These are phyloP conservation scores for Colossoma macropomum DNA, from an alignment of 2,113 vertebrate species.

Conservation along the genomic window DNA sequence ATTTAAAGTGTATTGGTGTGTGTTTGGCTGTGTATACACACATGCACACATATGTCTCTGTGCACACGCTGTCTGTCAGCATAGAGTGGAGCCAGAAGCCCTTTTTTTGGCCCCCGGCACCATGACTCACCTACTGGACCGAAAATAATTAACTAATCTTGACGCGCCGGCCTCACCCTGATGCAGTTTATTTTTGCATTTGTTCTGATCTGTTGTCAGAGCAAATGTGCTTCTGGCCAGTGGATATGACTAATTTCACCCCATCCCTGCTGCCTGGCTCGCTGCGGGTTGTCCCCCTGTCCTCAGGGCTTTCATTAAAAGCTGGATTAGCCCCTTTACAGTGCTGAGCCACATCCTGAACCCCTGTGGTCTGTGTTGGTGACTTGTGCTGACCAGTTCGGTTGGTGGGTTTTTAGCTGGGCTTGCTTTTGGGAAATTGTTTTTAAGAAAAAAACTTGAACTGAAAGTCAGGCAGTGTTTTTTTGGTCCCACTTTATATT, in stretches of 20 bases:
- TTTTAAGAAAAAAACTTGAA: no score
- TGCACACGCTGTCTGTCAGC: neutral
- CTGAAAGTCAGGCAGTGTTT: no score
- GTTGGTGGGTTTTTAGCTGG: neutral
- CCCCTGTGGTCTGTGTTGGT: neutral
- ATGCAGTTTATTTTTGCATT: conserved; percentile 45
- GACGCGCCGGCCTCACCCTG: neutral
- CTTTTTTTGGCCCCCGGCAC: conserved; percentile 4
- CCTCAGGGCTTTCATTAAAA: conserved; percentile 59
- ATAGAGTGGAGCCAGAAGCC: neutral
- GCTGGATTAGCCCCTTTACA: conserved; percentile 57
- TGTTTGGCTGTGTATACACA: neutral
- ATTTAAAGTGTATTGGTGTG: neutral
- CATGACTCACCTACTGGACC: conserved; percentile 43
- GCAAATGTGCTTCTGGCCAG: conserved; percentile 32
- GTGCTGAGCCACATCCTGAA: conserved; percentile 24
- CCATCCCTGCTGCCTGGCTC: conserved; percentile 35
- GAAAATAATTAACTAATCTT: conserved; percentile 48
- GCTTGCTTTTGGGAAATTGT: no score
- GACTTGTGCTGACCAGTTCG: neutral
- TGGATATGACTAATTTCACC: conserved; percentile 40
- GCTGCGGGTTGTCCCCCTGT: conserved; percentile 33
- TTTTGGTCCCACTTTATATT: no score
- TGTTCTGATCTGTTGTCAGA: conserved; percentile 49
- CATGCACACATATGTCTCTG: conserved; percentile 3